Percentiles rank a stretch among this genome's conserved stretches.
Conservation (phyloP, 2,797 vertebrate species). For the Urocyon cinereoargenteus region DNA sequence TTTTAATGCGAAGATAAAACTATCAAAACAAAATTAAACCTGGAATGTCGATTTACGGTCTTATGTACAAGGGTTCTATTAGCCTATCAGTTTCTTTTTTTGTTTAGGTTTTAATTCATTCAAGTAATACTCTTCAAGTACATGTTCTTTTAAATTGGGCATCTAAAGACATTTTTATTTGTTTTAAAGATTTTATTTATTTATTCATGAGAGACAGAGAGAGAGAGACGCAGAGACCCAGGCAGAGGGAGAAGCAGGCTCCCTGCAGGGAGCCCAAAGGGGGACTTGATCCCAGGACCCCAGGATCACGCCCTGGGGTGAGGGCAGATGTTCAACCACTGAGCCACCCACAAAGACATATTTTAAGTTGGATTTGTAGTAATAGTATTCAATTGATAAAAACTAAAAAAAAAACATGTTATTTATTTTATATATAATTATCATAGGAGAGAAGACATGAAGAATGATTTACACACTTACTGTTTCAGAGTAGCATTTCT, state of each 20-base stretch:
- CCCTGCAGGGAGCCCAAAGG: no score
- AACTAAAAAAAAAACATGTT: not conserved
- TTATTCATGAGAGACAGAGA: no score
- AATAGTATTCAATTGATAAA: not conserved
- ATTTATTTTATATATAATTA: not conserved
- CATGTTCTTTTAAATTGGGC: not conserved
- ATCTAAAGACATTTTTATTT: not conserved
- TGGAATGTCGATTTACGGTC: not conserved
- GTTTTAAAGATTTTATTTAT: no score
- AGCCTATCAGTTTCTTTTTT: not conserved
- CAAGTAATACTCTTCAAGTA: slow-evolving; percentile 11
- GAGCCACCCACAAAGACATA: no score
- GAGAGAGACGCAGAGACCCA: no score
- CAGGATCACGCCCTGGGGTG: no score
- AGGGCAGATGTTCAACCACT: no score
- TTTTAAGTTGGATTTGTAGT: not conserved
- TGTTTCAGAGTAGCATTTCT: not conserved
- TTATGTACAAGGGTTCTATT: not conserved
- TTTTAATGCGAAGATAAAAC: slow-evolving; percentile 48
- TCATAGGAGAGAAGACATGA: not conserved
- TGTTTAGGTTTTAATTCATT: not conserved
- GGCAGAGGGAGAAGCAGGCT: no score
- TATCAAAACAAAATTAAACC: not conserved
- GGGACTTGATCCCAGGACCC: no score
- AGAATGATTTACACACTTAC: not conserved